A percentile compares a stretch with the other conserved stretches of the same genome.
Conservation (phyloP, 2,888 invertebrate species). For the Nemoura dubitans region DNA sequence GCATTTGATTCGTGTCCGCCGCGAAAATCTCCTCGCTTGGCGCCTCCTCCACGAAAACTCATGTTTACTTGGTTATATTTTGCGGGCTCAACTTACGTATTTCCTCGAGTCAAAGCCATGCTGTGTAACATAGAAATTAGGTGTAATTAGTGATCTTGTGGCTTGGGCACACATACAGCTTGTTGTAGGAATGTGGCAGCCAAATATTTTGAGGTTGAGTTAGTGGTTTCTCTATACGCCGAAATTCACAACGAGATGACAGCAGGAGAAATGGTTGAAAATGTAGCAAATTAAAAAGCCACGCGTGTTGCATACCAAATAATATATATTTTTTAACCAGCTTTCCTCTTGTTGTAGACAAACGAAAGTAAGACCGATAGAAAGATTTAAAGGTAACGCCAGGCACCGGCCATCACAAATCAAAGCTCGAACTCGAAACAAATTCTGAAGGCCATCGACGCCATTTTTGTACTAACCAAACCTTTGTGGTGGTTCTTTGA, state of each 20-base stretch:
- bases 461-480: neutral
- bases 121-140: neutral
- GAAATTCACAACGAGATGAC: neutral
- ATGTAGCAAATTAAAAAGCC: neutral
- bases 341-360: neutral
- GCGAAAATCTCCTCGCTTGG: neutral
- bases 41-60: constrained; percentile 17
- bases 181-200: neutral
- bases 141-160: too few species aligned
- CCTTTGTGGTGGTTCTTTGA: neutral
- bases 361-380: neutral
- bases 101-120: neutral
- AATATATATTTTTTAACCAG: neutral
- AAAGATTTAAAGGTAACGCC: neutral
- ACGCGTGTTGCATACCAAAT: neutral
- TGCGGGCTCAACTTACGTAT: neutral
- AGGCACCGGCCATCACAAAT: constrained; percentile 5
- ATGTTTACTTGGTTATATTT: neutral
- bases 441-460: neutral
- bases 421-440: neutral
- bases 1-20: neutral
- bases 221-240: neutral
- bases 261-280: neutral
- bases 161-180: too few species aligned
- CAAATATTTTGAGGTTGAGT: neutral